phyloP scores from a whole-genome alignment of 2,797 vertebrate genomes.

The Eurystomus glaucurus region DNA sequence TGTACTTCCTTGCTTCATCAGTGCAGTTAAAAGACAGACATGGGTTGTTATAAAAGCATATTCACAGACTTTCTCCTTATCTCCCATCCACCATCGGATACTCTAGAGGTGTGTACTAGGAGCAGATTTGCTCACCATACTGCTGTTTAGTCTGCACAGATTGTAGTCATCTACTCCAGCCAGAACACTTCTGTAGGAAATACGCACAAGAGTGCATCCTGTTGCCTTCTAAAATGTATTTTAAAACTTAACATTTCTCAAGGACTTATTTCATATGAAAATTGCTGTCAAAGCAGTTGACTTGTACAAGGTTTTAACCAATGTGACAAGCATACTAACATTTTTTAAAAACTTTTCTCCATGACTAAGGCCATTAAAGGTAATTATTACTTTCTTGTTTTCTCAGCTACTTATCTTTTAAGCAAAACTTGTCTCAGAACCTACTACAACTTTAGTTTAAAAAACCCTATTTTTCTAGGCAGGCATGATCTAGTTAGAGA shows the following conservation, averaged over 20 bases:
- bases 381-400: not conserved
- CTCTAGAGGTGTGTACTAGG: not conserved
- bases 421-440: not conserved
- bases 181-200: not conserved
- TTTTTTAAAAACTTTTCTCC: not conserved
- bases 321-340: not conserved
- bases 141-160: not conserved
- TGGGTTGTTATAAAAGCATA: not conserved
- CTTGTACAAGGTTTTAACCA: not conserved
- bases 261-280: not conserved
- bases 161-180: not conserved
- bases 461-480: not conserved
- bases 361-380: not conserved
- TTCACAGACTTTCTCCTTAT: not conserved
- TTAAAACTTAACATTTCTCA: not conserved
- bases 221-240: not conserved
- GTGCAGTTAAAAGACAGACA: not conserved
- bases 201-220: rapidly evolving
- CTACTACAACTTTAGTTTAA: not conserved
- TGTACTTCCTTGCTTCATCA: not conserved
- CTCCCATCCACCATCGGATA: not conserved
- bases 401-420: not conserved
- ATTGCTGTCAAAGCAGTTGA: not conserved
- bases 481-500: not conserved
- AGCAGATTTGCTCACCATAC: not conserved